Conservation (phyloP, 2,797 vertebrate species). For the Epinephelus awoara region DNA sequence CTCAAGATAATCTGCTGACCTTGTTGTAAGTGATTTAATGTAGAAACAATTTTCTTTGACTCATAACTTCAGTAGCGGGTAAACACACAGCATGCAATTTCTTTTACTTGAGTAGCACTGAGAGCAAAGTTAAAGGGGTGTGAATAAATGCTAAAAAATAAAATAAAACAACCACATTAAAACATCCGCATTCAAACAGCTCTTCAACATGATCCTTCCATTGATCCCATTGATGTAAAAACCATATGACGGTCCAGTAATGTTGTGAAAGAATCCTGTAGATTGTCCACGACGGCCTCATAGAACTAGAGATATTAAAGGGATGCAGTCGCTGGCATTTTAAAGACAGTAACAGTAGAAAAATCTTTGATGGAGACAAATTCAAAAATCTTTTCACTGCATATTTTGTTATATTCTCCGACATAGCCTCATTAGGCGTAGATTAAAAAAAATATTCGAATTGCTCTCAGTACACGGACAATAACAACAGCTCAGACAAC, state of each 20-base stretch:
- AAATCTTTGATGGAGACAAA: neutral
- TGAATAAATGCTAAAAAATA: no score
- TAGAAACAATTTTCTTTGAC: no score
- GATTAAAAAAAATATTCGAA: neutral
- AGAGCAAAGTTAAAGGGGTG: no score
- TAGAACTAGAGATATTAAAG: neutral
- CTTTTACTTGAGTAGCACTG: no score
- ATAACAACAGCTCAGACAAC: no score
- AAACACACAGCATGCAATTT: no score
- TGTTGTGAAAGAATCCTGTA: neutral
- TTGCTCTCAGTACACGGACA: neutral
- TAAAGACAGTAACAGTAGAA: neutral
- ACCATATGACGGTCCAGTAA: neutral
- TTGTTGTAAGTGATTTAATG: no score
- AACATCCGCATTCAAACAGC: no score
- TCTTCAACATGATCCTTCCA: no score
- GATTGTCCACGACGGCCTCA: neutral
- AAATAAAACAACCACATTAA: no score
- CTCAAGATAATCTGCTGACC: no score
- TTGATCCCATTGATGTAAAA: neutral
- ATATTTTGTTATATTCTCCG: neutral
- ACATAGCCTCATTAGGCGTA: neutral
- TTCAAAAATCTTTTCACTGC: neutral
- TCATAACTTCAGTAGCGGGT: no score
- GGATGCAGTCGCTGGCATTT: neutral